Percentiles rank a stretch among this genome's conserved stretches.
These are phyloP conservation scores for Nymphalis urticae DNA, from an alignment of 2,888 invertebrate species.

Conservation along the genomic window DNA sequence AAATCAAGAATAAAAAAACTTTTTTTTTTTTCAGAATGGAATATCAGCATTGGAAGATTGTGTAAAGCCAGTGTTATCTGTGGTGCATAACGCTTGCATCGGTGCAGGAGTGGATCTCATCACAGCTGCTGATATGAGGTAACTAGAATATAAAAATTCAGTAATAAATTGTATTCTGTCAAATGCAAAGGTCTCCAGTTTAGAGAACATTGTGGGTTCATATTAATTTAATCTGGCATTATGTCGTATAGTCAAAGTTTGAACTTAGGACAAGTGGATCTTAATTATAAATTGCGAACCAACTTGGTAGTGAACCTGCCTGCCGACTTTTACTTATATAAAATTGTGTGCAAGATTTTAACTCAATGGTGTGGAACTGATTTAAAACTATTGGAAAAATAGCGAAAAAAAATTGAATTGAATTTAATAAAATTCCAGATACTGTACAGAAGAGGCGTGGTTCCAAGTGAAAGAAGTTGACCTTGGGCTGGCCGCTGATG, in stretches of 20 bases:
- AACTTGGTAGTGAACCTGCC: no score
- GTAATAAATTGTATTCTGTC: background rate
- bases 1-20: no score
- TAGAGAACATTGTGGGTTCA: no score
- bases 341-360: no score
- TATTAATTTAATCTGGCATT: no score
- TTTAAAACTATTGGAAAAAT: no score
- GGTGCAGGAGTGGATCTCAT: conserved; percentile 96
- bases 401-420: background rate
- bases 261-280: no score
- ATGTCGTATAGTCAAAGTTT: background rate
- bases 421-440: conserved; percentile 73
- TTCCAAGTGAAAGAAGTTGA: conserved; percentile 95
- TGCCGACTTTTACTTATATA: no score
- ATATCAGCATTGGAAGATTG: conserved; percentile 93
- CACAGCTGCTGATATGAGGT: conserved; percentile 92
- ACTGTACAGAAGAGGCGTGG: conserved; percentile 93
- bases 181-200: no score
- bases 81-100: conserved; percentile 93
- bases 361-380: no score
- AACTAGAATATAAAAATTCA: background rate
- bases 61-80: conserved; percentile 93
- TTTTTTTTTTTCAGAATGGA: conserved; percentile 85
- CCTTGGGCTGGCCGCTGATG: conserved; percentile 96
- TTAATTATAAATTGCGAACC: no score